Evolutionary conservation across 1,140 invertebrate species (phyloP).

Genomic region (Bombus turneri): DNA sequence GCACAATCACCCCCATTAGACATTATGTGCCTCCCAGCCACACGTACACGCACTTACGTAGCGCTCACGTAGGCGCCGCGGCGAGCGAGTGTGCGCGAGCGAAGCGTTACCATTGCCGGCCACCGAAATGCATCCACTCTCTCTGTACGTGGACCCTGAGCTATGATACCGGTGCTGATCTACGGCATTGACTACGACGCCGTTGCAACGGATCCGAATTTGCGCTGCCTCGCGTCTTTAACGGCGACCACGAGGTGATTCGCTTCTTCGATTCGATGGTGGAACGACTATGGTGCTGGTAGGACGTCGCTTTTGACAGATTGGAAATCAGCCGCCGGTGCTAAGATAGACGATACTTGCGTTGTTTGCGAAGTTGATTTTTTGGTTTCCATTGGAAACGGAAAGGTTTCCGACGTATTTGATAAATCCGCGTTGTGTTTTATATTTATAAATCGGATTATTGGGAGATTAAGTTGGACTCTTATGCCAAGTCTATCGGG

Average conservation of each 20-base stretch:
- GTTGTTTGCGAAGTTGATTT: no score
- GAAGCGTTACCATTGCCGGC: constrained; percentile 58
- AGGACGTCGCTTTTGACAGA: no score
- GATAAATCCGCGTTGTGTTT: no score
- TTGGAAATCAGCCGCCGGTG: no score
- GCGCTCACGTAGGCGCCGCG: constrained; percentile 45
- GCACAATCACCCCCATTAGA: constrained; percentile 82
- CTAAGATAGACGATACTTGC: background rate
- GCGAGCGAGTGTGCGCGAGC: background rate
- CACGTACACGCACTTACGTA: constrained; percentile 47
- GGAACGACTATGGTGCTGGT: no score
- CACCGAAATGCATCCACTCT: constrained; percentile 75
- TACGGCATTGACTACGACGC: constrained; percentile 66
- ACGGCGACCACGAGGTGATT: background rate
- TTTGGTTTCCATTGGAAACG: no score
- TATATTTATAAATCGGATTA: no score
- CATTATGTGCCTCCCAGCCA: constrained; percentile 79
- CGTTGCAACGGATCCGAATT: constrained; percentile 68
- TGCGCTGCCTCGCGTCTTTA: constrained; percentile 44
- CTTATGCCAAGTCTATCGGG: no score
- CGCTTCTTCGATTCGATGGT: background rate
- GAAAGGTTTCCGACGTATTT: no score
- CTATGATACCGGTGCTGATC: constrained; percentile 77
- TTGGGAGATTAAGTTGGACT: no score
- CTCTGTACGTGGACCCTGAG: constrained; percentile 60